Evolutionary conservation across 2,797 vertebrate species (phyloP).

Genomic region (Enteromius afrohamiltoni): DNA sequence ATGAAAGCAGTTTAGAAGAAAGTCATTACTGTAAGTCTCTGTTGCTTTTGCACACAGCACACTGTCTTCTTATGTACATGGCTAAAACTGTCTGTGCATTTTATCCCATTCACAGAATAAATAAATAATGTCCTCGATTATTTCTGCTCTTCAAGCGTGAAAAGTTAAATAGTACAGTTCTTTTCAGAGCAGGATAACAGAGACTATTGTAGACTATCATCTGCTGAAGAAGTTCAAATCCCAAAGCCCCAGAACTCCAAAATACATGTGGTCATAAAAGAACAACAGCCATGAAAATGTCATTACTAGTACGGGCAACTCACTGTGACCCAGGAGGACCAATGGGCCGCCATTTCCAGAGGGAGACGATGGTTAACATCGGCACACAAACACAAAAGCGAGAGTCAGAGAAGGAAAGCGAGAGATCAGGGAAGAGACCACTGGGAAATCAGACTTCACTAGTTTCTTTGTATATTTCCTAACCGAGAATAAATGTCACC

Average conservation of each 20-base stretch:
- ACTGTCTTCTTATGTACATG: conserved; percentile 54
- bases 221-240: conserved; percentile 59
- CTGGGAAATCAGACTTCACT: conserved; percentile 43
- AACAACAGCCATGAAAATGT: conserved; percentile 63
- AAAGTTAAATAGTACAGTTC: conserved; percentile 58
- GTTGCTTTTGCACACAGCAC: conserved; percentile 54
- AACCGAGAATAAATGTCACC: conserved; percentile 45
- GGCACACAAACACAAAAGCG: conserved; percentile 30
- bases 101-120: conserved; percentile 57
- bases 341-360: conserved; percentile 57
- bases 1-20: conserved; percentile 54
- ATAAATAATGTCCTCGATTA: conserved; percentile 60
- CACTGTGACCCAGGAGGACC: conserved; percentile 52
- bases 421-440: conserved; percentile 11
- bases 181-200: conserved; percentile 61
- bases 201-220: conserved; percentile 60
- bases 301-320: conserved; percentile 57
- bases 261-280: conserved; percentile 61
- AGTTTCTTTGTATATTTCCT: conserved; percentile 36
- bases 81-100: conserved; percentile 55
- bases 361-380: conserved; percentile 20
- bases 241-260: conserved; percentile 47
- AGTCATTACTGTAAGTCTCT: conserved; percentile 64
- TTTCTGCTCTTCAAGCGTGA: conserved; percentile 55
- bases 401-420: background rate